Conservation (phyloP, 2,797 vertebrate genomes). For the Taenioides sp. region DNA sequence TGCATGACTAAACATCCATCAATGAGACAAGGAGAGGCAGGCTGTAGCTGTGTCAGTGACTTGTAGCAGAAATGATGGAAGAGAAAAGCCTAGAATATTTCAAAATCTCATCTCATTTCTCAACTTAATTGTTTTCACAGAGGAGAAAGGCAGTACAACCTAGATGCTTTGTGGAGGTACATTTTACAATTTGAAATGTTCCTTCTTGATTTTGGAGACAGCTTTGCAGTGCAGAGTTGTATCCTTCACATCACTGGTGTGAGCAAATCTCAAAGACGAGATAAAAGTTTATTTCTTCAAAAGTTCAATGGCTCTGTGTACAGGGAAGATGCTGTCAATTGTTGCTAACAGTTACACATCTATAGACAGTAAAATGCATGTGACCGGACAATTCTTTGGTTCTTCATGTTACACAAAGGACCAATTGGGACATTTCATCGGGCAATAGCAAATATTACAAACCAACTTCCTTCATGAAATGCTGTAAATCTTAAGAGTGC, state of each 20-base stretch:
- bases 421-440: conserved; percentile 43
- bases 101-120: not conserved
- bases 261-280: conserved; percentile 15
- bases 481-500: conserved; percentile 52
- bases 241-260: conserved; percentile 22
- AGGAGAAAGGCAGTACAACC: conserved; percentile 8
- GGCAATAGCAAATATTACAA: conserved; percentile 66
- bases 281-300: conserved; percentile 54
- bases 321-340: conserved; percentile 31
- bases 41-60: conserved; percentile 26
- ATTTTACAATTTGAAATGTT: conserved; percentile 34
- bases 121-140: not conserved
- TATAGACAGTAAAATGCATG: conserved; percentile 22
- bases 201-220: conserved; percentile 8
- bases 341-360: conserved; percentile 34
- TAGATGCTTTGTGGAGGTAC: not conserved
- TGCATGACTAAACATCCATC: conserved; percentile 26
- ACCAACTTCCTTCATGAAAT: conserved; percentile 60
- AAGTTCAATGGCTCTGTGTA: conserved; percentile 27
- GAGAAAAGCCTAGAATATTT: conserved; percentile 22
- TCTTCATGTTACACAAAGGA: conserved; percentile 67
- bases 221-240: conserved; percentile 12
- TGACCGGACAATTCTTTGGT: conserved; percentile 72
- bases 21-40: conserved; percentile 15
- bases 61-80: conserved; percentile 28